These are phyloP conservation scores for Apogon talboti DNA, from an alignment of 2,797 vertebrate genomes.

Conservation along the genomic window DNA sequence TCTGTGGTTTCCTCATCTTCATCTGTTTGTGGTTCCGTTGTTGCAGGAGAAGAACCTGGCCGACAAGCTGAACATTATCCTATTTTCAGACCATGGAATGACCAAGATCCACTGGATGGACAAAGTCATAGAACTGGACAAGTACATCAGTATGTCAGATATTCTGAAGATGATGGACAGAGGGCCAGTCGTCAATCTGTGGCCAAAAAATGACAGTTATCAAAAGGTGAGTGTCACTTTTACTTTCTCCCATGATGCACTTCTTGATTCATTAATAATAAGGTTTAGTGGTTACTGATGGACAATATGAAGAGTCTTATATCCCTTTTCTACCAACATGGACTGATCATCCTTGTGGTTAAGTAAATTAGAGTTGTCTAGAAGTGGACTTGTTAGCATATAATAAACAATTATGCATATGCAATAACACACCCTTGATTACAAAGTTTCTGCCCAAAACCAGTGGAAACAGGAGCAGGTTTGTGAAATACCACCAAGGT, in stretches of 20 bases:
- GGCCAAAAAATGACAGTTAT: constrained; percentile 84
- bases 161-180: constrained; percentile 91
- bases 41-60: constrained; percentile 86
- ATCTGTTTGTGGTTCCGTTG: constrained; percentile 7
- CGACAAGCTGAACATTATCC: constrained; percentile 86
- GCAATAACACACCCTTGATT: too few relatives aligned
- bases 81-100: constrained; percentile 98
- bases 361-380: too few relatives aligned
- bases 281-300: too few relatives aligned
- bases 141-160: constrained; percentile 86
- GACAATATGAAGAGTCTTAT: too few relatives aligned
- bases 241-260: background rate
- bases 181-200: constrained; percentile 93
- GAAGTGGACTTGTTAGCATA: too few relatives aligned
- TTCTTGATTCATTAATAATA: background rate
- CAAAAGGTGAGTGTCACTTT: constrained; percentile 76
- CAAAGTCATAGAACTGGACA: constrained; percentile 91
- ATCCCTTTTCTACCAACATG: too few relatives aligned
- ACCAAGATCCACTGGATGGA: constrained; percentile 92
- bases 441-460: too few relatives aligned
- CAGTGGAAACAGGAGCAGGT: too few relatives aligned
- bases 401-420: too few relatives aligned
- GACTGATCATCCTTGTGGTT: too few relatives aligned
- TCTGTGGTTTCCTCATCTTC: background rate
- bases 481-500: too few relatives aligned